Base-by-base conservation (phyloP, 2,888 invertebrate species). In the Apodemia hepburni region DNA sequence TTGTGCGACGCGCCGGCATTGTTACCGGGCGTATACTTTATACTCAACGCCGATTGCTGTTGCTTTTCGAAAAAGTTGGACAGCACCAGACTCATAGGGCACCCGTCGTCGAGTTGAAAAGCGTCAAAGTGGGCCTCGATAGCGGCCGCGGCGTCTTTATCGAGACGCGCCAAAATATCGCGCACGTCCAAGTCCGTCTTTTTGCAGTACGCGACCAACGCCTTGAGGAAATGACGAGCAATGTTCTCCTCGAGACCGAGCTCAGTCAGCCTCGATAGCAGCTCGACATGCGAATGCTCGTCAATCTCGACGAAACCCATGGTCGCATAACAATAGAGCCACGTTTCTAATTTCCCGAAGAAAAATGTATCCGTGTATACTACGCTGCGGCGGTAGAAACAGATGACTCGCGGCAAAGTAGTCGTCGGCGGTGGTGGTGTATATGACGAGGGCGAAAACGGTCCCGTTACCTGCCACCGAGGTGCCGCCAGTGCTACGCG, bases 1-100 rank as follows among this genome's bases (percentile, higher is more conserved):
- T 47, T 17, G 54, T 18, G 54, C 54, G 54, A 71, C 35, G 33
- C 27, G 58, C 29, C 58, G 35, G 33, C 33, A 33, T 33, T 38
- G 12, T 7, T 38, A 38, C 35, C 59, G 59, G 59, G 33, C 8
- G 59, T 17, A 18, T 59, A 59, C 42, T 59, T 59, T 5, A 59
- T 59, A 38, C 59, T 59, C 11, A 59, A 38, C 59, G 59, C 59
- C 58, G 58, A 58, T 58, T 58, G 58, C 6, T 58, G 58, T 22
- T 22, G 22, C 22, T 22, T 22, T 22, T 22, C 22, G 22, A 22
- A 22, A 22, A 22, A 22, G 22, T 22, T 22, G 22, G 22, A 22
- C 22, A 22, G 22, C 22, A 22, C 22, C 22, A 22, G 22, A 22
- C 22, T 22, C 22, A 22, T 22, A 22, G 22, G 22, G 22, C 22